Base-by-base conservation (phyloP, 2,113 vertebrate genomes). In the Copsychus sechellarum region DNA sequence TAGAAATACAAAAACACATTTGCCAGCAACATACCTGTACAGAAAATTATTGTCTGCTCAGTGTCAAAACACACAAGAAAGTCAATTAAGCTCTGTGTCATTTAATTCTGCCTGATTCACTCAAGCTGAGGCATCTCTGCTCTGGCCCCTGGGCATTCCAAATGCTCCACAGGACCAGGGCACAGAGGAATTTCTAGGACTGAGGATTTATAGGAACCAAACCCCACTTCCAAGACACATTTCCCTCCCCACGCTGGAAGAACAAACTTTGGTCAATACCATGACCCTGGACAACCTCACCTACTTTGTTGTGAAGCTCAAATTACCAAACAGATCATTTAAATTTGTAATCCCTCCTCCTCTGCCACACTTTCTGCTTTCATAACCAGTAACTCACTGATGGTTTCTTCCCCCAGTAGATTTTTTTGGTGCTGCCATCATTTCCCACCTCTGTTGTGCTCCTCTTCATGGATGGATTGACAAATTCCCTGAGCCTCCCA, bases 271-370 rank as follows among this genome's bases (percentile, higher is more conserved):
- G 29, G 6, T 36, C 50, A 6, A 5, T 3, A 7, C 0, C 4
- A 20, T 0, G 0, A 9, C 24, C 65, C 31, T 6, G 11, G 17
- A 34, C 16, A 40, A n/a, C 15, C 26, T 54, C 33, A 11, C 5
- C 15, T 33, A 5, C 22, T 33, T 34, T 8, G 5, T 5, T 69
- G 62, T 26, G 36, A 57, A 62, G 43, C 21, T 29, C 6, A 33
- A 45, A 45, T 22, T 3, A 66, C 12, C 64, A 48, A 48, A 69
- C 1, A 72, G 19, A 43, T 6, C 1, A 31, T 58, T 88, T 62
- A 2, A 25, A 21, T 36, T 62, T 23, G 16, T 1, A 47, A 66
- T n/a, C 34, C 51, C 47, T 61, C n/a, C n/a, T 45, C n/a, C 10
- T 8, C 6, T n/a, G 77, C 29, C 40, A 23, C 19, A 3, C 38